Evolutionary conservation across 2,797 vertebrate genomes (phyloP).

Genomic region (Chaenodraco wilsoni): DNA sequence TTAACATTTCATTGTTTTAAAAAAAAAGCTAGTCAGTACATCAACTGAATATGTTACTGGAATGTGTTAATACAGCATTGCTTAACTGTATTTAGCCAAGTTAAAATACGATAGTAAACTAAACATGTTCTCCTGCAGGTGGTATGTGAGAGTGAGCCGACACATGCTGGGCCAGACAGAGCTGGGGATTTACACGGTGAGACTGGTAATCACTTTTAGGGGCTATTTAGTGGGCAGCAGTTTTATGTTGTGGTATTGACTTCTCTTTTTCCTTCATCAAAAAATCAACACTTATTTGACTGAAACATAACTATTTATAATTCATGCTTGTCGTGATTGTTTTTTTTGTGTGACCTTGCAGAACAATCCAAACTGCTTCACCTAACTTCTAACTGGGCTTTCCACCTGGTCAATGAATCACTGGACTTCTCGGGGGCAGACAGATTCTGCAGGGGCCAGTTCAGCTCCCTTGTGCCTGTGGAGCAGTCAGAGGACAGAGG

Average conservation of each 20-base stretch:
- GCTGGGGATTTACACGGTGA: conserved; percentile 63
- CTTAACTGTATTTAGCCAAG: not conserved
- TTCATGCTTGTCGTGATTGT: not conserved
- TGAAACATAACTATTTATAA: not conserved
- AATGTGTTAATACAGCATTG: not conserved
- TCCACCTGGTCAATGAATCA: conserved; percentile 81
- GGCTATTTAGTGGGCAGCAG: not conserved
- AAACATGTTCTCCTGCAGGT: conserved; percentile 58
- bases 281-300: not conserved
- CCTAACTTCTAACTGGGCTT: conserved; percentile 74
- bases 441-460: conserved; percentile 84
- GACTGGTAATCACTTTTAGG: conserved; percentile 39
- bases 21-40: not conserved
- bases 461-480: conserved; percentile 80
- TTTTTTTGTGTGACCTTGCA: conserved; percentile 34
- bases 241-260: not conserved
- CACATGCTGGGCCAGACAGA: conserved; percentile 54
- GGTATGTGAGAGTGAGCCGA: conserved; percentile 69
- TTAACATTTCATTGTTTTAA: not conserved
- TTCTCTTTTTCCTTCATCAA: not conserved
- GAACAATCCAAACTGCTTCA: conserved; percentile 65
- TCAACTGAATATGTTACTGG: not conserved
- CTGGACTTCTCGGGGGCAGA: conserved; percentile 84
- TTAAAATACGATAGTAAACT: conserved; percentile 2
- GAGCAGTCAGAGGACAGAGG: conserved; percentile 57